Evolutionary conservation across 2,888 invertebrate species (phyloP).

Genomic region (Netelia inedita): DNA sequence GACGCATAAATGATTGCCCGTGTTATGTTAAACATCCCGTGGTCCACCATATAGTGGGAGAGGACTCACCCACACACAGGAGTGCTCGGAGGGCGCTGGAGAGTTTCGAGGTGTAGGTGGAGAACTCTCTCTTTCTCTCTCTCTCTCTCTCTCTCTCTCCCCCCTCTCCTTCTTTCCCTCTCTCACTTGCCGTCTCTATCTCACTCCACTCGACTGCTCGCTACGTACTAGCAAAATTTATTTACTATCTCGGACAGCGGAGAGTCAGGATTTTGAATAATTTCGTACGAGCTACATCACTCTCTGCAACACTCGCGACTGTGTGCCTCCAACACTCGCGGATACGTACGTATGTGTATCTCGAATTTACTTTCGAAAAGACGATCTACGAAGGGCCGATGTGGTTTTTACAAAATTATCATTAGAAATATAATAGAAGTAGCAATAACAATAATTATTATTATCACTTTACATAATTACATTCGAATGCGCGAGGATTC

Average conservation of each 20-base stretch:
- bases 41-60: slow-evolving; percentile 58
- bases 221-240: slow-evolving; percentile 78
- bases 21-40: slow-evolving; percentile 84
- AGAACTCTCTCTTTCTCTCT: slow-evolving; percentile 20
- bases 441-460: background rate
- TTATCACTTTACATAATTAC: no score
- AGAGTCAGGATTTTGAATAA: slow-evolving; percentile 83
- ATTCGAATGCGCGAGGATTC: no score
- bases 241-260: slow-evolving; percentile 82
- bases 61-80: slow-evolving; percentile 63
- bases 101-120: slow-evolving; percentile 67
- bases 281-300: slow-evolving; percentile 71
- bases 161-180: slow-evolving; percentile 43
- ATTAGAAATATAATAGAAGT: background rate
- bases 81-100: slow-evolving; percentile 45
- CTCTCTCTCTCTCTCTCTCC: slow-evolving; percentile 50
- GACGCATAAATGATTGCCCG: slow-evolving; percentile 84
- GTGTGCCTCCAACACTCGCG: slow-evolving; percentile 28
- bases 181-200: slow-evolving; percentile 73
- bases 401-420: background rate
- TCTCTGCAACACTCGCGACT: slow-evolving; percentile 27
- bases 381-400: slow-evolving; percentile 6
- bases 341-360: slow-evolving; percentile 6
- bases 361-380: slow-evolving; percentile 36
- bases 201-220: slow-evolving; percentile 77